phyloP scores from a whole-genome alignment of 1,140 invertebrate species.

The Drosophila pandora region DNA sequence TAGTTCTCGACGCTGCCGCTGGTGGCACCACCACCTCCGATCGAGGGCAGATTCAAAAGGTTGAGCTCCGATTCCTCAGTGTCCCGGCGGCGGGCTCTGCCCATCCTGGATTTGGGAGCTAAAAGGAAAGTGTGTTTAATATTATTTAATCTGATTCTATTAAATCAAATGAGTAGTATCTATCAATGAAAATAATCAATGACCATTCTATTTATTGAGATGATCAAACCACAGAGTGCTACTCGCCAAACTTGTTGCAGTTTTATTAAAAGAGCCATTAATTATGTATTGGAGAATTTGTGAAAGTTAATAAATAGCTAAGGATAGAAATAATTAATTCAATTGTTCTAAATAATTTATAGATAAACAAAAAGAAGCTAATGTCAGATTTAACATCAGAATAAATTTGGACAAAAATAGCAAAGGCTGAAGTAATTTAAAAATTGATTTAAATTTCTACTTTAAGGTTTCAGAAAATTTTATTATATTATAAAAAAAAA shows the following conservation, averaged over 20 bases:
- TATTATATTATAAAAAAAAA: too few relatives aligned
- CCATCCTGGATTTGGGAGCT: constrained; percentile 57
- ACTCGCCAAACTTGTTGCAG: neutral
- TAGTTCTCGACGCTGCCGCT: constrained; percentile 62
- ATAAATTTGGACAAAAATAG: neutral
- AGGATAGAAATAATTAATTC: constrained; percentile 10
- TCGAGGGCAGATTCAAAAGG: constrained; percentile 57
- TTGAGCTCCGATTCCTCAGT: constrained; percentile 59
- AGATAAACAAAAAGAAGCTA: neutral
- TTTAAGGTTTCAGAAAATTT: too few relatives aligned
- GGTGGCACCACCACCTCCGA: constrained; percentile 43
- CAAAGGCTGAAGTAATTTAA: neutral
- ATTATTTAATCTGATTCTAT: neutral
- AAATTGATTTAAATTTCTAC: too few relatives aligned
- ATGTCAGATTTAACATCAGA: neutral
- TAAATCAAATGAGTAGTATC: neutral
- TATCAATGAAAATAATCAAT: neutral
- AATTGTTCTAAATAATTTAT: constrained; percentile 3
- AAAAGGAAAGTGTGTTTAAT: neutral
- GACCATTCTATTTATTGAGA: constrained; percentile 8
- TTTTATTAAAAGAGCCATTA: neutral
- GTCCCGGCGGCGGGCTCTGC: constrained; percentile 58
- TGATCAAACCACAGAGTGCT: constrained; percentile 8
- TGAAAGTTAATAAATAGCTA: constrained; percentile 19
- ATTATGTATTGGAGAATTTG: constrained; percentile 2